Base-by-base conservation (phyloP, 92 coral and sea anemone species). In the Nematostella vectensis region DNA sequence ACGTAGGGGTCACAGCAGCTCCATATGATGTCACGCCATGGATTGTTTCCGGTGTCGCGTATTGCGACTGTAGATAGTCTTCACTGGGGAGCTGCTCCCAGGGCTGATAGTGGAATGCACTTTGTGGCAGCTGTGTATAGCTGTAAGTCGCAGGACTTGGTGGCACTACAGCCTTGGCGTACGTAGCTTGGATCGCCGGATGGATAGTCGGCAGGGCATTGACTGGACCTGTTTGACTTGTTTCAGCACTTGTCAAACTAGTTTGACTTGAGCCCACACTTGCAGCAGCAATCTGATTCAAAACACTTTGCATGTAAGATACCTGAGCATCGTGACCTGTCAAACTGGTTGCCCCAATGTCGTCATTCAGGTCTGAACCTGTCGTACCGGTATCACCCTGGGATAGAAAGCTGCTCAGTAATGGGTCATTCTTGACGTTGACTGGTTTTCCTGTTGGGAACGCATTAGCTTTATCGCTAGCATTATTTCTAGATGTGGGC, bases 1-100 rank as follows among this genome's bases (percentile, higher is more conserved):
- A 33, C 40, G 40, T 33, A 6, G 40, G 40, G 6, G 40, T 33
- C 40, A 33, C 40, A 15, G 40, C 40, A 33, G 6, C 40, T 15
- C 8, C 25, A 25, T 66, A 66, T 12, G 63, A 40, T 2, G 72
- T 66, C 18, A 53, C 62, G 12, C 63, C 72, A 21, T 42, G 55
- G 4, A 66, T 28, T 18, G 28, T 44, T 1, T n/a, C 42, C 25
- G 72, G 58, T n/a, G 43, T 54, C 29, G 72, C 53, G 25, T 51
- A 51, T 13, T 64, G 51, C 53, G 52, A 21, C 6, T 50, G 20
- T 15, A 50, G 29, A 17, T 37, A 58, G 25, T 38, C 43, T 15
- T 12, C 25, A 33, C 15, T 33, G 6, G 40, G 40, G 6, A 33
- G 40, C 40, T 6, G 40, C 15, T 33, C 40, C 40, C 40, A 33